phyloP scores from a whole-genome alignment of 2,797 vertebrate genomes.

The Microctenopoma stevenorrisi region DNA sequence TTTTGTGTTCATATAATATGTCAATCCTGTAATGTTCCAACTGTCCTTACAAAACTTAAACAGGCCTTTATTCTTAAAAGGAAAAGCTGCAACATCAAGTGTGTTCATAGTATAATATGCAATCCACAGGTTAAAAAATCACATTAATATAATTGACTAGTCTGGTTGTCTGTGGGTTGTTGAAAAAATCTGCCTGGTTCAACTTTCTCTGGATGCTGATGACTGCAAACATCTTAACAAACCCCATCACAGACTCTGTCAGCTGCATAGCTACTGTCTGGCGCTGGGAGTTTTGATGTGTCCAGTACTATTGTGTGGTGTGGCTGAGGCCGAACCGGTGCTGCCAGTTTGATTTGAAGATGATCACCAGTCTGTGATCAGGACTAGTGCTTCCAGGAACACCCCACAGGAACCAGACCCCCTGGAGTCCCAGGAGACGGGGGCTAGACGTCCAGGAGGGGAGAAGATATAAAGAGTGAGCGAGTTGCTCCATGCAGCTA shows the following conservation, averaged over 20 bases:
- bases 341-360: too few relatives aligned
- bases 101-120: conserved; percentile 24
- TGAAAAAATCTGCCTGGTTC: conserved; percentile 38
- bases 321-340: too few relatives aligned
- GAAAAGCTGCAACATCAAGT: conserved; percentile 16
- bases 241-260: conserved; percentile 1
- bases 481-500: conserved; percentile 29
- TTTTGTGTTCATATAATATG: conserved; percentile 3
- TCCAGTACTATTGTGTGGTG: neutral
- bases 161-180: conserved; percentile 31
- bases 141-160: neutral
- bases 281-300: rapidly evolving
- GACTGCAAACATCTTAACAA: conserved; percentile 21
- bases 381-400: too few relatives aligned
- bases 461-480: conserved; percentile 12
- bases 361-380: too few relatives aligned
- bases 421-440: too few relatives aligned
- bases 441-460: neutral
- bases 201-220: conserved; percentile 14
- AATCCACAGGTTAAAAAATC: conserved; percentile 26
- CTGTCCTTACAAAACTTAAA: neutral
- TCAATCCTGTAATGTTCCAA: neutral
- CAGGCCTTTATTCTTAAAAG: neutral
- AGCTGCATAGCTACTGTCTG: conserved; percentile 5
- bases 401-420: too few relatives aligned